Percentiles rank a stretch among this genome's conserved stretches.
Conservation (phyloP, 2,888 invertebrate species). For the Andrena bicolor region DNA sequence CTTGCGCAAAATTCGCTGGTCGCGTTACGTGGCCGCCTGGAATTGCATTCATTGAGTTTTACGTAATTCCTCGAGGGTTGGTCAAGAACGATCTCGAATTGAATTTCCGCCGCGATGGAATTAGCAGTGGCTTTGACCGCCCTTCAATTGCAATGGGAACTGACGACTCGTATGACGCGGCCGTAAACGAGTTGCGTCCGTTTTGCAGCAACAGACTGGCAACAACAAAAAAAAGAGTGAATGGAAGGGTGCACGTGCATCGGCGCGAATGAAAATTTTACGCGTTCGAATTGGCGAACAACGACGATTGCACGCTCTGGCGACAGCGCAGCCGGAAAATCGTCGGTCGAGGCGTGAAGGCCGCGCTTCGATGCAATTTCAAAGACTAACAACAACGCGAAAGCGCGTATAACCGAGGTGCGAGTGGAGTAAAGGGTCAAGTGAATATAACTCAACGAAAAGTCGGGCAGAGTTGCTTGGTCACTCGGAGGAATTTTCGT, state of each 20-base stretch:
- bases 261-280: constrained; percentile 63
- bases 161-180: constrained; percentile 62
- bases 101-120: constrained; percentile 76
- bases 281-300: constrained; percentile 37
- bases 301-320: constrained; percentile 9
- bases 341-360: constrained; percentile 21
- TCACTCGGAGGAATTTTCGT: not conserved
- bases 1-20: constrained; percentile 55
- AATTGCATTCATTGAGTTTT: constrained; percentile 71
- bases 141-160: constrained; percentile 79
- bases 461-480: not conserved
- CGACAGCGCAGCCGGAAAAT: constrained; percentile 25
- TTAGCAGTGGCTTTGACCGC: constrained; percentile 74
- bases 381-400: not conserved
- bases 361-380: not conserved
- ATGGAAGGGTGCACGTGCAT: constrained; percentile 6
- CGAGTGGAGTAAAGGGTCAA: not conserved
- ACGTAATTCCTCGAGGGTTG: constrained; percentile 69
- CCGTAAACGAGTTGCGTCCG: constrained; percentile 74
- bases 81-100: constrained; percentile 75
- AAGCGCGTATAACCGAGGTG: not conserved
- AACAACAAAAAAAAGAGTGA: not conserved
- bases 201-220: constrained; percentile 46
- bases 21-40: constrained; percentile 47
- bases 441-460: not conserved